A percentile compares a stretch with the other conserved stretches of the same genome.
These are phyloP conservation scores for Hetaerina titia DNA, from an alignment of 2,888 invertebrate species.

Conservation along the genomic window DNA sequence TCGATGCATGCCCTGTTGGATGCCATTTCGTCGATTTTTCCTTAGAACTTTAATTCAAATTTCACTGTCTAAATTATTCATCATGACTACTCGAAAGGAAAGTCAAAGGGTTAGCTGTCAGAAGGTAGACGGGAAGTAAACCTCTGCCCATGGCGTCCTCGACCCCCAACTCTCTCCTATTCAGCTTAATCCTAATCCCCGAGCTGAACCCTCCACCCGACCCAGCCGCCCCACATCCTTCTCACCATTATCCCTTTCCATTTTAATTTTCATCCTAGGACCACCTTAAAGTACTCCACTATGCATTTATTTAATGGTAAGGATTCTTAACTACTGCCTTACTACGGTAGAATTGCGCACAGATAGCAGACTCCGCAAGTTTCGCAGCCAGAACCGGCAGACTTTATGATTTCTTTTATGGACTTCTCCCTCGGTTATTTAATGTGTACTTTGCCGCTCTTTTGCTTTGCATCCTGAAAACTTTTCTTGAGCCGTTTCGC, in stretches of 20 bases:
- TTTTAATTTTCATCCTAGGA: not conserved
- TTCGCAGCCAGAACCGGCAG: not conserved
- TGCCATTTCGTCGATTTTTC: too few relatives aligned
- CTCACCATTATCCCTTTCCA: not conserved
- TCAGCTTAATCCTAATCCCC: not conserved
- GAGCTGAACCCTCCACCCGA: not conserved
- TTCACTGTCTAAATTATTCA: too few relatives aligned
- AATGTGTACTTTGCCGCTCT: not conserved
- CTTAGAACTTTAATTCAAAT: too few relatives aligned
- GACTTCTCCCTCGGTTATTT: not conserved
- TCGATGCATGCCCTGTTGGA: too few relatives aligned
- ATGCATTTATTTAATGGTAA: not conserved
- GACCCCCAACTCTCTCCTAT: too few relatives aligned
- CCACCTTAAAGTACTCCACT: not conserved
- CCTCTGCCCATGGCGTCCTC: too few relatives aligned
- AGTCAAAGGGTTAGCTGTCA: too few relatives aligned
- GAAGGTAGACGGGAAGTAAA: too few relatives aligned
- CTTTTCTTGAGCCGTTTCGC: not conserved
- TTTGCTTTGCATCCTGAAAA: not conserved
- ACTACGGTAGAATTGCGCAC: not conserved
- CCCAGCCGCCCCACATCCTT: not conserved
- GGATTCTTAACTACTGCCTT: not conserved
- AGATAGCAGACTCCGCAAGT: not conserved
- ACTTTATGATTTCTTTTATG: not conserved
- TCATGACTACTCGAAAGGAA: too few relatives aligned